Evolutionary conservation across 2,888 invertebrate genomes (phyloP).

Genomic region (Xylota segnis): DNA sequence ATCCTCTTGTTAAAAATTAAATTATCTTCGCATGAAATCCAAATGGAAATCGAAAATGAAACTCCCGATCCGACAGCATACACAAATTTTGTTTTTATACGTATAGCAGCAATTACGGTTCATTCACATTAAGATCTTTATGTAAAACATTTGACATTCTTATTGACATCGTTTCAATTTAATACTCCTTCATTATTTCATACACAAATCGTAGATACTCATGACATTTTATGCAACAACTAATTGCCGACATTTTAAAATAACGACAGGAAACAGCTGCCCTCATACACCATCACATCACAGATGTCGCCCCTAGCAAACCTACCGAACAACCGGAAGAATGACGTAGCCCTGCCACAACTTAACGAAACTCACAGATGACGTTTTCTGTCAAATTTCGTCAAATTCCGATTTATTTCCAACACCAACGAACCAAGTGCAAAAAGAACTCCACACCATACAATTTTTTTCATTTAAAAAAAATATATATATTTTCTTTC

Average conservation of each 20-base stretch:
- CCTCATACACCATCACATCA: not conserved
- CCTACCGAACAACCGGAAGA: constrained; percentile 75
- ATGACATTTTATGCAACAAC: too few species aligned
- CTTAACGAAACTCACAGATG: constrained; percentile 72
- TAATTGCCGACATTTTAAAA: constrained; percentile 15
- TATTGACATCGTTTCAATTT: too few species aligned
- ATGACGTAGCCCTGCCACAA: constrained; percentile 77
- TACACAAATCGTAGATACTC: too few species aligned
- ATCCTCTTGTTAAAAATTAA: too few species aligned
- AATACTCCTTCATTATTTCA: too few species aligned
- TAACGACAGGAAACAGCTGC: constrained; percentile 43
- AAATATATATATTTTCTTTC: constrained; percentile 29
- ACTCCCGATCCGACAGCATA: too few species aligned
- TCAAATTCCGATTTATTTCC: constrained; percentile 64
- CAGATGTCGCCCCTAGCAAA: constrained; percentile 57
- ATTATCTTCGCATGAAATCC: too few species aligned
- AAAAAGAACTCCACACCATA: constrained; percentile 63
- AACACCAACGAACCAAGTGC: constrained; percentile 67
- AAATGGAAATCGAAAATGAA: too few species aligned
- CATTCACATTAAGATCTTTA: too few species aligned
- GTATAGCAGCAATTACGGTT: too few species aligned
- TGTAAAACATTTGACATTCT: too few species aligned
- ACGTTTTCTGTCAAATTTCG: constrained; percentile 75
- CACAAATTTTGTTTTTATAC: too few species aligned
- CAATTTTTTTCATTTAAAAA: constrained; percentile 51